A percentile compares a stretch with the other conserved stretches of the same genome.
These are phyloP conservation scores for Menidia menidia DNA, from an alignment of 2,797 vertebrate species.

Conservation along the genomic window DNA sequence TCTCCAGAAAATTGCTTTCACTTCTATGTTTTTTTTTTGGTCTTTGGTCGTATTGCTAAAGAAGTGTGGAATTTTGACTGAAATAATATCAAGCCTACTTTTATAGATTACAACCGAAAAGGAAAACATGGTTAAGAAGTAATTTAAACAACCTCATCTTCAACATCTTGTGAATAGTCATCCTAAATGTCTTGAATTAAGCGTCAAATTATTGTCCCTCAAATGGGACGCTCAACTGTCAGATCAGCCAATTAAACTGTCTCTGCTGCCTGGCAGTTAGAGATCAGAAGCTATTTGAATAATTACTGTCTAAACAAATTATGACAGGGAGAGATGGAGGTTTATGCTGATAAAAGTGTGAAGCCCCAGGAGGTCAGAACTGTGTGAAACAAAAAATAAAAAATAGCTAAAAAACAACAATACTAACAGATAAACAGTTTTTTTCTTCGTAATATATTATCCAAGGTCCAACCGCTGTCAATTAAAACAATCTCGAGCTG, in stretches of 20 bases:
- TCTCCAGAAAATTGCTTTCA: too few relatives aligned
- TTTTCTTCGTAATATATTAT: conserved; percentile 50
- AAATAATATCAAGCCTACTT: too few relatives aligned
- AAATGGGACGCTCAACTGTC: conserved; percentile 20
- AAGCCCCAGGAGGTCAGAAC: conserved; percentile 33
- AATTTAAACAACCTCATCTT: neutral
- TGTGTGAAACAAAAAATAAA: conserved; percentile 15
- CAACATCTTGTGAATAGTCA: neutral
- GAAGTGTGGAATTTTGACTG: too few relatives aligned
- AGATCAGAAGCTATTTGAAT: conserved; percentile 53
- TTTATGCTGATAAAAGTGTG: conserved; percentile 44
- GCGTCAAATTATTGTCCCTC: conserved; percentile 17
- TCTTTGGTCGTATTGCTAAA: too few relatives aligned
- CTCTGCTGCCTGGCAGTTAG: conserved; percentile 31
- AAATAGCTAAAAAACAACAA: conserved; percentile 28
- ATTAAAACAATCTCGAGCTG: neutral
- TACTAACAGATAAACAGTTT: conserved; percentile 42
- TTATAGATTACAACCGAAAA: neutral
- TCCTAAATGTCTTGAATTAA: conserved; percentile 25
- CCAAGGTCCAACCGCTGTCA: conserved; percentile 16
- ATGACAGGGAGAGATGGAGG: conserved; percentile 39
- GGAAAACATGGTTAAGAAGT: neutral
- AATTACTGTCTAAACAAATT: conserved; percentile 58
- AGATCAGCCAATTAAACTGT: conserved; percentile 33
- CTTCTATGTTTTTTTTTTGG: too few relatives aligned